phyloP scores from a whole-genome alignment of 1,140 invertebrate species.

The Grapholita molesta region DNA sequence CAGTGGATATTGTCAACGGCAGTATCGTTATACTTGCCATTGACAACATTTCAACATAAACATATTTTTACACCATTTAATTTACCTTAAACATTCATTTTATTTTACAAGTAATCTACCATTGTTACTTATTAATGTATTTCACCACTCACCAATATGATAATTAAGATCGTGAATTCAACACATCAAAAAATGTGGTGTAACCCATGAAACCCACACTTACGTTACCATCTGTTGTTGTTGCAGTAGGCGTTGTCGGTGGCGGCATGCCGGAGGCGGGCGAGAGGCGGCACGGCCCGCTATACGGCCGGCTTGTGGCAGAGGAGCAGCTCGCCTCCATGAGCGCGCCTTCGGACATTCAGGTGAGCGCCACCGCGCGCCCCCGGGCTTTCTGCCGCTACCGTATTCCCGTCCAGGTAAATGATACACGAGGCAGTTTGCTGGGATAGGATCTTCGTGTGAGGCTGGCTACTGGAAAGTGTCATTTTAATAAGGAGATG shows the following conservation, averaged over 20 bases:
- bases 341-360: conserved; percentile 86
- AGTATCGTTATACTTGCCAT: too few species aligned
- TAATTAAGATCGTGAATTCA: not conserved
- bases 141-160: not conserved
- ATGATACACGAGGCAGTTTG: conserved; percentile 74
- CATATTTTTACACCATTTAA: too few species aligned
- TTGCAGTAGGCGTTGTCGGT: conserved; percentile 70
- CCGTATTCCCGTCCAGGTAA: conserved; percentile 84
- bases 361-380: conserved; percentile 81
- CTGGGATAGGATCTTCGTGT: conserved; percentile 15
- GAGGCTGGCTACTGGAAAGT: not conserved
- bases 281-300: conserved; percentile 84
- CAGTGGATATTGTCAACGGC: too few species aligned
- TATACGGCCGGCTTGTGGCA: conserved; percentile 92
- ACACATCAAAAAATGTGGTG: not conserved
- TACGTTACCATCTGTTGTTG: conserved; percentile 26
- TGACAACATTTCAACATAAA: too few species aligned
- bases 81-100: too few species aligned
- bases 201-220: not conserved
- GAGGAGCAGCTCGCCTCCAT: conserved; percentile 87
- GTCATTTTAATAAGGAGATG: not conserved
- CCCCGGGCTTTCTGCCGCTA: conserved; percentile 92
- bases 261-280: conserved; percentile 77
- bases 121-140: not conserved
- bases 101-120: not conserved